Evolutionary conservation across 2,113 vertebrate genomes (phyloP).

Genomic region (Sturnus vulgaris): DNA sequence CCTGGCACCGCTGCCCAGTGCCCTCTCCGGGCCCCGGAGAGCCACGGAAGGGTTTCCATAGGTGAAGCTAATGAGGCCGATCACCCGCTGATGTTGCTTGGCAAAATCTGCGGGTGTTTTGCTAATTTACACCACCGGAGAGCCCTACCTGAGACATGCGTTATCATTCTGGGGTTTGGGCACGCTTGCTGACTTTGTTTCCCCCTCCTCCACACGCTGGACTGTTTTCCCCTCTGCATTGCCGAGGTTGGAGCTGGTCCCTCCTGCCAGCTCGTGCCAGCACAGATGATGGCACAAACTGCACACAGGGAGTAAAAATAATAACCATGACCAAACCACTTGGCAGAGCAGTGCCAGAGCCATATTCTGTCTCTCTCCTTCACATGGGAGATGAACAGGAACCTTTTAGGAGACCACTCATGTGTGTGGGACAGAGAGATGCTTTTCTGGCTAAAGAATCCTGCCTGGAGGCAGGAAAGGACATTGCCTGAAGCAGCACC

Average conservation of each 20-base stretch:
- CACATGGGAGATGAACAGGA: not conserved
- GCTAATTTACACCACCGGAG: not conserved
- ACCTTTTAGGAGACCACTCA: not conserved
- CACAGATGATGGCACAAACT: conserved; percentile 14
- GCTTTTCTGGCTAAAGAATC: not conserved
- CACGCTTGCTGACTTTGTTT: not conserved
- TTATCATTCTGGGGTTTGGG: not conserved
- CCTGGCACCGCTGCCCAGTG: not conserved
- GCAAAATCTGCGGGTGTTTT: not conserved
- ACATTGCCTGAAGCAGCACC: not conserved
- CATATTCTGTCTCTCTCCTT: not conserved
- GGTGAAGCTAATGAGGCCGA: conserved; percentile 3
- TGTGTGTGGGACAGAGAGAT: not conserved
- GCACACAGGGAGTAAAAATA: not conserved
- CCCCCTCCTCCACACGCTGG: not conserved
- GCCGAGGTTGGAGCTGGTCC: not conserved
- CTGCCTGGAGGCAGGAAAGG: not conserved
- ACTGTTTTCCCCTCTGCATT: not conserved
- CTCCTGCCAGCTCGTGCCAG: conserved; percentile 16
- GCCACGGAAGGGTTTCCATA: not conserved
- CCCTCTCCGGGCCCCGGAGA: not conserved
- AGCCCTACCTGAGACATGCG: not conserved
- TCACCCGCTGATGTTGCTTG: not conserved
- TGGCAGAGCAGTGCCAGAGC: not conserved
- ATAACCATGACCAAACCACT: not conserved